A percentile compares a stretch with the other conserved stretches of the same genome.
Conservation (phyloP, 2,113 vertebrate genomes). For the Tonatia bakeri region DNA sequence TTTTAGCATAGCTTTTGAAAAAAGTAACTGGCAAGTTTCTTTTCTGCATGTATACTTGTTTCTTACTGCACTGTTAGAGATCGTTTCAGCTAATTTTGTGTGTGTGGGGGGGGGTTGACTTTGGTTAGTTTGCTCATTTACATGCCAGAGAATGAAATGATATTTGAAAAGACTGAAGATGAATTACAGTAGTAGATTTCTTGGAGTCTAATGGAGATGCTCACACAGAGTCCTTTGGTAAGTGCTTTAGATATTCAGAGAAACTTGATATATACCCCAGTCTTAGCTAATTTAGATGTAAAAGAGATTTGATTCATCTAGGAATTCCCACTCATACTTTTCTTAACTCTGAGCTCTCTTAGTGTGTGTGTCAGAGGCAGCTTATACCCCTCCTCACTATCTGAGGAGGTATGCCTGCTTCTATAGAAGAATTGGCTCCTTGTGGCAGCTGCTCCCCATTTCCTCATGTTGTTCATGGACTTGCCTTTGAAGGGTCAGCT, state of each 20-base stretch:
- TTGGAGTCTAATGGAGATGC: background rate
- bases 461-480: background rate
- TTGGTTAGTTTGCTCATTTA: background rate
- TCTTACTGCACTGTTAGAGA: background rate
- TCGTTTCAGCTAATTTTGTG: background rate
- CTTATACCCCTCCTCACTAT: background rate
- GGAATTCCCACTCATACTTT: background rate
- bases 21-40: background rate
- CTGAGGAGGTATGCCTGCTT: background rate
- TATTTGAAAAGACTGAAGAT: background rate
- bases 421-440: fast-evolving
- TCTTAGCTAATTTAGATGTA: background rate
- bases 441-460: background rate
- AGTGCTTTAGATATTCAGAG: background rate
- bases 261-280: background rate
- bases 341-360: background rate
- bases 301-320: slow-evolving; percentile 5
- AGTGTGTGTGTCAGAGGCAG: background rate
- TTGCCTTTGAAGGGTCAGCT: background rate
- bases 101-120: background rate
- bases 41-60: background rate
- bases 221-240: background rate
- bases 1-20: background rate
- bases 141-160: background rate
- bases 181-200: background rate